These are phyloP conservation scores for Spodoptera picta DNA, from an alignment of 2,888 invertebrate species.

Conservation along the genomic window DNA sequence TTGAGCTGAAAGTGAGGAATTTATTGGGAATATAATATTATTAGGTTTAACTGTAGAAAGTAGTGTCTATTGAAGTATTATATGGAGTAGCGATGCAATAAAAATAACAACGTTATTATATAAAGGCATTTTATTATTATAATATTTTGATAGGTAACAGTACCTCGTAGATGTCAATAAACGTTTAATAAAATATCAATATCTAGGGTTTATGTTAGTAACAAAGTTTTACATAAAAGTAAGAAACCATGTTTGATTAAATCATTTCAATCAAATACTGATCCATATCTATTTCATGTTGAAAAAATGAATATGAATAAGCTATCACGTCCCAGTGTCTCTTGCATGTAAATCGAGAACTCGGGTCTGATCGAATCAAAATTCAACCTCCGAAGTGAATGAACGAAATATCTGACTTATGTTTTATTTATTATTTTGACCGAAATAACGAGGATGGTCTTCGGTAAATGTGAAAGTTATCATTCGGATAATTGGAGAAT, in stretches of 20 bases:
- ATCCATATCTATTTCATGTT: slow-evolving; percentile 24
- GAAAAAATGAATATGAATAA: slow-evolving; percentile 59
- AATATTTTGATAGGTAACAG: too few relatives aligned
- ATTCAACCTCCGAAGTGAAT: slow-evolving; percentile 67
- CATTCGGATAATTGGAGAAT: slow-evolving; percentile 51
- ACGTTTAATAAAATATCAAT: too few relatives aligned
- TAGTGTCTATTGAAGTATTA: background rate
- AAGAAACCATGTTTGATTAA: slow-evolving; percentile 16
- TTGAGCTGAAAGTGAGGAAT: background rate
- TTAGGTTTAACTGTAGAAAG: background rate
- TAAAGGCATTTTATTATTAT: too few relatives aligned
- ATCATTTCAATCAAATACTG: slow-evolving; percentile 36
- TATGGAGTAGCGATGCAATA: too few relatives aligned
- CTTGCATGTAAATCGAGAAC: slow-evolving; percentile 62
- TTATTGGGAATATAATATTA: slow-evolving; percentile 9
- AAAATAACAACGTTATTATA: too few relatives aligned
- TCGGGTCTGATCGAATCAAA: slow-evolving; percentile 61
- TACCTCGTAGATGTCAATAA: too few relatives aligned
- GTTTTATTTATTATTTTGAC: slow-evolving; percentile 70
- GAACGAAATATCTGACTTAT: slow-evolving; percentile 67
- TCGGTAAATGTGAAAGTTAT: slow-evolving; percentile 55
- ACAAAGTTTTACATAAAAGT: background rate
- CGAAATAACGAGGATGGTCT: slow-evolving; percentile 60
- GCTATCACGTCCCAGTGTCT: slow-evolving; percentile 56
- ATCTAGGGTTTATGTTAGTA: too few relatives aligned